phyloP scores from a whole-genome alignment of 2,888 invertebrate species.

The Druceiella hillmani region DNA sequence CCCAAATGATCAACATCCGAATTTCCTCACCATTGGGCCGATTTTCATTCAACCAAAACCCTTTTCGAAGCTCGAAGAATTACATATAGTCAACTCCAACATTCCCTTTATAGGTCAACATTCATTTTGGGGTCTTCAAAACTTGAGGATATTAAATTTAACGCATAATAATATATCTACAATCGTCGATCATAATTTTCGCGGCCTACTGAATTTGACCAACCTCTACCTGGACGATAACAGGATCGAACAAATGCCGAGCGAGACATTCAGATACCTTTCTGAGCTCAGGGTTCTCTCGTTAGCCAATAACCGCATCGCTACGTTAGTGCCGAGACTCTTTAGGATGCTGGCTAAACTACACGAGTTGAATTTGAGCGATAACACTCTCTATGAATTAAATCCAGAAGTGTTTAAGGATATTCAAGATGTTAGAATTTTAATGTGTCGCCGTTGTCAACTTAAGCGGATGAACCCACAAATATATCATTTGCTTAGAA shows the following conservation, averaged over 20 bases:
- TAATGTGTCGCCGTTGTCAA: slow-evolving; percentile 68
- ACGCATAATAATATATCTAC: slow-evolving; percentile 68
- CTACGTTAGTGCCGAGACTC: slow-evolving; percentile 62
- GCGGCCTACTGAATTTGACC: slow-evolving; percentile 66
- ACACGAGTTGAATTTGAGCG: slow-evolving; percentile 65
- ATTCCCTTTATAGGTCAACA: slow-evolving; percentile 73
- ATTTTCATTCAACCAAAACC: slow-evolving; percentile 53
- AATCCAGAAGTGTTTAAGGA: slow-evolving; percentile 77
- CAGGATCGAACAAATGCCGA: slow-evolving; percentile 66
- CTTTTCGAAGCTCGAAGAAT: slow-evolving; percentile 57
- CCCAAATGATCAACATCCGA: slow-evolving; percentile 50
- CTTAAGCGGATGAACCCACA: slow-evolving; percentile 71
- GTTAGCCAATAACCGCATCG: slow-evolving; percentile 62
- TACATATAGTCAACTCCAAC: slow-evolving; percentile 67
- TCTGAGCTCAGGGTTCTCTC: slow-evolving; percentile 62
- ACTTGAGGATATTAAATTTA: slow-evolving; percentile 57
- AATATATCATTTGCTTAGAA: slow-evolving; percentile 69
- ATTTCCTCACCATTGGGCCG: slow-evolving; percentile 66
- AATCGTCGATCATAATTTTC: slow-evolving; percentile 67
- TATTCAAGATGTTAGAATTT: slow-evolving; percentile 62
- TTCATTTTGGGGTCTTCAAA: slow-evolving; percentile 74
- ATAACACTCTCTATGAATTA: slow-evolving; percentile 67
- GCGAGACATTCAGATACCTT: slow-evolving; percentile 69
- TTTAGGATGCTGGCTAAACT: slow-evolving; percentile 71
- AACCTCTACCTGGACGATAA: slow-evolving; percentile 71